Percentiles rank a stretch among this genome's conserved stretches.
These are phyloP conservation scores for Cataglyphis albicans DNA, from an alignment of 2,888 invertebrate genomes.

Conservation along the genomic window DNA sequence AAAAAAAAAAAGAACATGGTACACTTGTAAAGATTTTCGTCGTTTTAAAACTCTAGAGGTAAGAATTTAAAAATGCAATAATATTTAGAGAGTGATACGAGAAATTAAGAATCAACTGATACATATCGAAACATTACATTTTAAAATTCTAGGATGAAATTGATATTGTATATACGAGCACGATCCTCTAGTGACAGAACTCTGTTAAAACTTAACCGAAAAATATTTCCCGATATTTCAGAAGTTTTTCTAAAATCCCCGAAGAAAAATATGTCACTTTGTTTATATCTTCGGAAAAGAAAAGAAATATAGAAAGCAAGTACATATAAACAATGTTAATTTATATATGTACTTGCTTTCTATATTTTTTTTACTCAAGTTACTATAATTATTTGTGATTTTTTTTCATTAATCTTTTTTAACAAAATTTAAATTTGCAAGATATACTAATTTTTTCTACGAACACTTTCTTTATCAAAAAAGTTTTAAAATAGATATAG, in stretches of 20 bases:
- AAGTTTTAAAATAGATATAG: not conserved
- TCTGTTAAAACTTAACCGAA: slow-evolving; percentile 3
- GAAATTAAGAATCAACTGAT: not conserved
- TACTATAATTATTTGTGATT: not conserved
- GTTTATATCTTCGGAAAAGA: not conserved
- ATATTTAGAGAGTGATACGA: not conserved
- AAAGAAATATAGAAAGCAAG: not conserved
- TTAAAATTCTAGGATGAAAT: not conserved
- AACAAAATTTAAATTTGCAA: not conserved
- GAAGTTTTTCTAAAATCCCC: not conserved
- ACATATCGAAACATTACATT: not conserved
- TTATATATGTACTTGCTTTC: too few species aligned
- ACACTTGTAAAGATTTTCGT: not conserved
- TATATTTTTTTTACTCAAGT: too few species aligned
- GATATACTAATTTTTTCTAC: not conserved
- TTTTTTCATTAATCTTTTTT: not conserved
- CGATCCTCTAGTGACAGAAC: slow-evolving; percentile 13
- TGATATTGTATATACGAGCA: not conserved
- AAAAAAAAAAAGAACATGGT: not conserved
- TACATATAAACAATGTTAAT: not conserved
- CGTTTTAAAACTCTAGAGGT: not conserved
- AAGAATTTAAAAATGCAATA: not conserved
- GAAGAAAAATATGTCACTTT: slow-evolving; percentile 2
- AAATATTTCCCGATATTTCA: not conserved
- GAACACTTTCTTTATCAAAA: not conserved